Base-by-base conservation (phyloP, 2,888 invertebrate species). In the Uropetala carovei region DNA sequence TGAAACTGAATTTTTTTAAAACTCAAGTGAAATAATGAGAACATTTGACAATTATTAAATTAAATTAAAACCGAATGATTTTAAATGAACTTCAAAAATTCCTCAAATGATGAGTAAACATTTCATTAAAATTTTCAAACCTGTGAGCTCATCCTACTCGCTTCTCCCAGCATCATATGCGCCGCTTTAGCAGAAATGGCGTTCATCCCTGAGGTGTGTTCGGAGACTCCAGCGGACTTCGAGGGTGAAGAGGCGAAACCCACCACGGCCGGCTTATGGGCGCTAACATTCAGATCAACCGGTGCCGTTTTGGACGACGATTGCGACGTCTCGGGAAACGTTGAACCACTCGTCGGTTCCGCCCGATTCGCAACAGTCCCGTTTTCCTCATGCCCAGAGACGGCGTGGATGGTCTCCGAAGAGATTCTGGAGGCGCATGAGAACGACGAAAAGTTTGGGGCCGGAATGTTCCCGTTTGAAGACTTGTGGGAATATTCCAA, bases 321-420 rank as follows among this genome's bases (percentile, higher is more conserved):
- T 5, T 30, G 16, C 27, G 89, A 43, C 4, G 9, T 18, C 43
- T 43, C 64, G 0, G 64, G 0, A 1, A 13, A n/a, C 11, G 59
- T 27, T 11, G 86, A 58, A 59, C 60, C 60, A 30, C 43, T 22
- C 10, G 89, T 22, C 10, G 89, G 30, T 75, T 27, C 75, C 27
- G 75, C 10, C 10, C 75, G 13, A 13, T 16, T 16, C 0, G 60
- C 16, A 5, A 10, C 10, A 11, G 59, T 59, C 60, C 30, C 59
- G 30, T 94, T 94, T 14, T 93, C 85, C 11, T 92, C 92, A 22
- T 92, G 93, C 84, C 93, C 92, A 92, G 92, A 93, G 58, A 93
- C 92, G 92, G 93, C 93, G 81, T 94, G 94, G 81, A 95, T 94
- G n/a, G 94, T 94, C 92, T 95, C 95, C 11, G 94, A 94, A 7